Conservation (phyloP, 1,140 invertebrate species). For the Drosophila sechellia region DNA sequence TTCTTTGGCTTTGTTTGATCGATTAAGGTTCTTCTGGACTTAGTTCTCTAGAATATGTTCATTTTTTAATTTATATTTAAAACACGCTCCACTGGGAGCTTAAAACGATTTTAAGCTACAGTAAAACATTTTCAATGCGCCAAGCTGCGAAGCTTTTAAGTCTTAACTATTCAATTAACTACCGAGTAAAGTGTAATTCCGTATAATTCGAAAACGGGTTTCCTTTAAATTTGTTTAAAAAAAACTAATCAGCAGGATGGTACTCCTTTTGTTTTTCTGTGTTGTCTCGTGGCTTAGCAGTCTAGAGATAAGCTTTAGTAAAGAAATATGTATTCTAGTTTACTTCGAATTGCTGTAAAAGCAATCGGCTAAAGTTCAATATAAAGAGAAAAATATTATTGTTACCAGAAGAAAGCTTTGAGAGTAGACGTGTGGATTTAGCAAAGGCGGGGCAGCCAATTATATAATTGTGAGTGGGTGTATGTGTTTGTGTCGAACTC, state of each 20-base stretch:
- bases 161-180: constrained; percentile 71
- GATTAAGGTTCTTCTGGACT: constrained; percentile 27
- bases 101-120: constrained; percentile 76
- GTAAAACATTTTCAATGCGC: constrained; percentile 78
- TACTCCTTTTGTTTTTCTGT: constrained; percentile 14
- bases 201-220: constrained; percentile 62
- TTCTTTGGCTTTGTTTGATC: constrained; percentile 16
- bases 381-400: constrained; percentile 81
- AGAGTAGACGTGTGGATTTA: constrained; percentile 61
- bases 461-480: constrained; percentile 4
- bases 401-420: constrained; percentile 82
- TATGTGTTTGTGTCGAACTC: constrained; percentile 16
- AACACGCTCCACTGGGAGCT: constrained; percentile 45
- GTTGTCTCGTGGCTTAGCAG: constrained; percentile 61
- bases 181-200: constrained; percentile 71
- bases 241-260: constrained; percentile 62
- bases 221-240: constrained; percentile 38
- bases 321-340: constrained; percentile 49
- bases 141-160: constrained; percentile 69
- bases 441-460: constrained; percentile 64
- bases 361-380: constrained; percentile 63
- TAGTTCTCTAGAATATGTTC: constrained; percentile 53
- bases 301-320: constrained; percentile 73
- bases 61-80: constrained; percentile 57
- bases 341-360: constrained; percentile 71